Conservation (phyloP, 2,797 vertebrate genomes). For the Phrynocephalus forsythii region DNA sequence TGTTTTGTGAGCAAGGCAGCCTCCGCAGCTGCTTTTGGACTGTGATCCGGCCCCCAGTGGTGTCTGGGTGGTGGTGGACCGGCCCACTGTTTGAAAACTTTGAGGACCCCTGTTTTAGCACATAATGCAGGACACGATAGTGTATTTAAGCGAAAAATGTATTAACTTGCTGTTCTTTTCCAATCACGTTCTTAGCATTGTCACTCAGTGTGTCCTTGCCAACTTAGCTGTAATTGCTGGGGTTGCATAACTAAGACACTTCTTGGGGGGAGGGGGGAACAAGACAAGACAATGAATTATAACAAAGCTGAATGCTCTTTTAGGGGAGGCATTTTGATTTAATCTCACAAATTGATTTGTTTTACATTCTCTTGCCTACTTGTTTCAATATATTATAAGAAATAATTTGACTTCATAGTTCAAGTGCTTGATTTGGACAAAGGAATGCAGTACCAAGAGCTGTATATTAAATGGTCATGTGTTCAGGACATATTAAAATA, state of each 20-base stretch:
- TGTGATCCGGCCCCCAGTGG: no score
- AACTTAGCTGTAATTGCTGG: conserved; percentile 24
- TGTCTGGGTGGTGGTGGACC: no score
- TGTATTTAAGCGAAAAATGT: background rate
- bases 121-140: background rate
- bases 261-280: background rate
- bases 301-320: conserved; percentile 22
- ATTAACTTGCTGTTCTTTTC: conserved; percentile 26
- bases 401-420: background rate
- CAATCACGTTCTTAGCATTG: conserved; percentile 2
- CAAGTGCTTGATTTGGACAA: background rate
- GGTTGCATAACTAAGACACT: conserved; percentile 32
- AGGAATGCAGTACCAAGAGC: background rate
- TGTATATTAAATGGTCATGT: background rate
- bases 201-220: background rate
- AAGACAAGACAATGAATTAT: background rate
- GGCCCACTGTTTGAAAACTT: no score
- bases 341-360: conserved; percentile 3
- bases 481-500: background rate
- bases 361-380: conserved; percentile 28
- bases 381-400: background rate
- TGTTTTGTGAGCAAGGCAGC: no score
- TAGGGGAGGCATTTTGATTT: conserved; percentile 17
- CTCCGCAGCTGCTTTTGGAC: no score
- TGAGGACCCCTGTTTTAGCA: no score